Evolutionary conservation across 2,113 vertebrate genomes (phyloP), one percentile per base, ranked within the genome.

Genomic region (Boulengeromyrus knoepffleri): DNA sequence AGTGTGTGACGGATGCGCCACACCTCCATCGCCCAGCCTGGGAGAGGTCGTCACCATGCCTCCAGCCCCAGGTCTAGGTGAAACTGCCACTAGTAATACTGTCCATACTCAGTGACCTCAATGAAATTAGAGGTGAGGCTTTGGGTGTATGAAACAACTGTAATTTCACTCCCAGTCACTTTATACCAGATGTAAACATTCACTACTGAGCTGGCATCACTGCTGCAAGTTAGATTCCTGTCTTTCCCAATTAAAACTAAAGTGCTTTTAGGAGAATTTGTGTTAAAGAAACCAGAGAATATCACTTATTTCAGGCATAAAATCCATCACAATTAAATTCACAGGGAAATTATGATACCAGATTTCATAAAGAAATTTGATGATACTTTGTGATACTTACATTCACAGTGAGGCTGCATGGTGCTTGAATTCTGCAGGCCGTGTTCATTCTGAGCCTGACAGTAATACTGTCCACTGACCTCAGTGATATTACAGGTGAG

Each of bases 221-320:
- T 93, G 5, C 88, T 88, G 92, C 95, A 96, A 85, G 74, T 94
- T 90, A 96, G 93, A 91, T 92, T 94, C 49, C 95, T 94, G 45
- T 92, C 90, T 89, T 85, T 91, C 85, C 94, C 93, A 2, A 93
- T 92, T 31, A 13, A 21, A 45, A 95, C 89, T 2, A 93, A 88
- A 3, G 93, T 95, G 92, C 94, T 95, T 87, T 93, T 93, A 0
- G 95, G 95, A 5, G 94, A 89, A 92, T 94, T 94, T 95, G 92
- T 53, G 90, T 46, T 85, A 24, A 42, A 24, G 9, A 21, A 15
- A 31, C 10, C 8, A 39, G 0, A 8, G 19, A 47, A 88, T 45
- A 24, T 8, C 56, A 58, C 36, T 58, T 66, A 86, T 31, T 17
- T 17, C 45, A 39, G 31, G 27, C 21, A 74, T 36, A 17, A 24